Conservation (phyloP, 2,888 invertebrate species). For the Polietes domitor region DNA sequence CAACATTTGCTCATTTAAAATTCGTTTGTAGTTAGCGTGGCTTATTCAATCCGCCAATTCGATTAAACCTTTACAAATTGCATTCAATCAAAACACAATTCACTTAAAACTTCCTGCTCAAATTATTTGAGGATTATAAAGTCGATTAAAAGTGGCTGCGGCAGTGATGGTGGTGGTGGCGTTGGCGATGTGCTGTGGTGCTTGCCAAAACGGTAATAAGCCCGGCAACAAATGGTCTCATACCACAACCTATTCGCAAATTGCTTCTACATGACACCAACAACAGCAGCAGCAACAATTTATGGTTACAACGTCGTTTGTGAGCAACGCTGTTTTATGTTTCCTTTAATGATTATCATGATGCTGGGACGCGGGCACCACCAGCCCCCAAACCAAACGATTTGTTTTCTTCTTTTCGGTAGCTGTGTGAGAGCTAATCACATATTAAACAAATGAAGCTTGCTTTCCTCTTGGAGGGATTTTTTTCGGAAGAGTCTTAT, state of each 20-base stretch:
- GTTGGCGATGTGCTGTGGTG: not conserved
- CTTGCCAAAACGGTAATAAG: not conserved
- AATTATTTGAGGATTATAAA: not conserved
- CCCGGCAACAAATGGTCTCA: not conserved
- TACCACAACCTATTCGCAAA: not conserved
- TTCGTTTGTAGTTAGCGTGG: too few relatives aligned
- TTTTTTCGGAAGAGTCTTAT: conserved; percentile 8
- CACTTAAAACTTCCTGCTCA: not conserved
- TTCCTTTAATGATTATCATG: conserved; percentile 9
- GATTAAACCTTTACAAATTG: not conserved
- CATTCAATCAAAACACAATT: not conserved
- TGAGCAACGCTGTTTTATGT: not conserved
- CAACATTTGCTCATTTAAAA: too few relatives aligned
- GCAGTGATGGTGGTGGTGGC: not conserved
- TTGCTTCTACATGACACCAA: not conserved
- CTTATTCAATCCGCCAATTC: not conserved
- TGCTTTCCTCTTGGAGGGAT: not conserved
- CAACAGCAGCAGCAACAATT: not conserved
- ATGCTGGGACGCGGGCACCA: not conserved
- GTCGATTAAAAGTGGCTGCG: conserved; percentile 4
- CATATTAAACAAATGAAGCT: conserved; percentile 7
- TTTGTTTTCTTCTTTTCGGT: not conserved
- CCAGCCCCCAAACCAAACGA: not conserved
- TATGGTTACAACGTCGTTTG: not conserved
- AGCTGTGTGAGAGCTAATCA: conserved; percentile 16